These are phyloP conservation scores for Resseliella maxima DNA, from an alignment of 2,888 invertebrate genomes.

Conservation along the genomic window DNA sequence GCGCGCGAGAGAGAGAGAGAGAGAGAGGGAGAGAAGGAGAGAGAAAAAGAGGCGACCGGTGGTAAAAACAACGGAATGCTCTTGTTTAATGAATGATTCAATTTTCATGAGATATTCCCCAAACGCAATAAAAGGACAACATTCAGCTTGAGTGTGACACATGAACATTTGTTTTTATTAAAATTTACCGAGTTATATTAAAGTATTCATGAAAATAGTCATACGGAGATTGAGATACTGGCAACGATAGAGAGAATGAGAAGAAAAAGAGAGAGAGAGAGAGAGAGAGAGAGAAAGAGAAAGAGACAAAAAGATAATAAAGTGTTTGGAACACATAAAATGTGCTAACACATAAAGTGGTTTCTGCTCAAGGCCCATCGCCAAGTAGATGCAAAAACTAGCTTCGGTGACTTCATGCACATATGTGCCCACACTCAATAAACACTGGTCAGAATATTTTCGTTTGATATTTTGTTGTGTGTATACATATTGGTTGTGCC, in stretches of 20 bases:
- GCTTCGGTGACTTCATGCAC: background rate
- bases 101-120: background rate
- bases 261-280: background rate
- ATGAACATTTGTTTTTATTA: background rate
- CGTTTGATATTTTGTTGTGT: background rate
- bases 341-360: conserved; percentile 27
- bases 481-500: background rate
- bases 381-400: background rate
- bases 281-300: background rate
- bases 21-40: too few relatives aligned
- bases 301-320: conserved; percentile 7
- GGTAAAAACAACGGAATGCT: too few relatives aligned
- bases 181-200: background rate
- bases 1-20: too few relatives aligned
- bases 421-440: background rate
- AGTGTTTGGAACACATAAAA: background rate
- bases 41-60: too few relatives aligned
- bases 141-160: background rate
- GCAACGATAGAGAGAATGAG: background rate
- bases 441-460: background rate
- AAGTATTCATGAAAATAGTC: background rate
- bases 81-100: background rate
- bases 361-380: conserved; percentile 27
- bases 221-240: too few relatives aligned
- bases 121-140: background rate